phyloP scores from a whole-genome alignment of 2,113 vertebrate genomes.

The Apistogramma diplotaenia region DNA sequence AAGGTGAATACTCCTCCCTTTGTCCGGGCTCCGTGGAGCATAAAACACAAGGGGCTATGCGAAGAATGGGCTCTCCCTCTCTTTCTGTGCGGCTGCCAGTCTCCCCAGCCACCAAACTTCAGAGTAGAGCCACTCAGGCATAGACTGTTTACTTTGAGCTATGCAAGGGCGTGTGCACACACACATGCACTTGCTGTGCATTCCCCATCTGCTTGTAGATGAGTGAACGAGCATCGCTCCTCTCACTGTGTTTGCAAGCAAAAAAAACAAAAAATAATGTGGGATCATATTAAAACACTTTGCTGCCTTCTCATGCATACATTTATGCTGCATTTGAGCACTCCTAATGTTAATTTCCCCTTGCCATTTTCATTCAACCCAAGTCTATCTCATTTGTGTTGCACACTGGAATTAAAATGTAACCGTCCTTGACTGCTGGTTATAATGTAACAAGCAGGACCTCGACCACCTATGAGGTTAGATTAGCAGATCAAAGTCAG shows the following conservation, averaged over 20 bases:
- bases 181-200: slow-evolving; percentile 17
- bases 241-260: neutral
- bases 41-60: slow-evolving; percentile 61
- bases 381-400: neutral
- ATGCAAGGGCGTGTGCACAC: neutral
- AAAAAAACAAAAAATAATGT: neutral
- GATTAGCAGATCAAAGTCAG: slow-evolving; percentile 68
- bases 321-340: neutral
- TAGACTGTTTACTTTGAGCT: slow-evolving; percentile 65
- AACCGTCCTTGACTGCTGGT: slow-evolving; percentile 43
- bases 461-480: slow-evolving; percentile 22
- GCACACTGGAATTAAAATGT: slow-evolving; percentile 44
- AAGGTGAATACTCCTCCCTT: slow-evolving; percentile 50
- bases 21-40: slow-evolving; percentile 63
- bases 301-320: neutral
- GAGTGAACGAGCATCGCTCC: neutral
- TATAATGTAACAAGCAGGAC: slow-evolving; percentile 60
- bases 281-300: neutral
- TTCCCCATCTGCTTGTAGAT: neutral
- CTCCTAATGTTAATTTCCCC: neutral
- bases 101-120: slow-evolving; percentile 55
- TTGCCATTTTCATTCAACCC: neutral
- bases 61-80: slow-evolving; percentile 54
- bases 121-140: slow-evolving; percentile 61
- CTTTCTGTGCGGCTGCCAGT: slow-evolving; percentile 19